phyloP scores from a whole-genome alignment of 2,797 vertebrate genomes.

The Falco naumanni region DNA sequence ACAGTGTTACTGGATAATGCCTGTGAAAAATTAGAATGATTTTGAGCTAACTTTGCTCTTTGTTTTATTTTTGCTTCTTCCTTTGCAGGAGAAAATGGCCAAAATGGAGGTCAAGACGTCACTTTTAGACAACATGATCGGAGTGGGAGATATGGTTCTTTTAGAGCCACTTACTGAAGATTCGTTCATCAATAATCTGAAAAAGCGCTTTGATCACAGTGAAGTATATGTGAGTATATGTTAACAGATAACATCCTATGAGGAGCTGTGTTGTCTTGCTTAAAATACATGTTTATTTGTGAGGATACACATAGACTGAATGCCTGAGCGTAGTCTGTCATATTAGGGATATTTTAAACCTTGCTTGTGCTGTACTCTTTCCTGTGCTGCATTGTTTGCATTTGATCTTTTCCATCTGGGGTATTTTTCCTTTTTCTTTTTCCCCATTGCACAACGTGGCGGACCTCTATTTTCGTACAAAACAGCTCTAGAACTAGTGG shows the following conservation, averaged over 20 bases:
- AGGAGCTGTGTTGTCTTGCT: not conserved
- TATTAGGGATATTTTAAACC: not conserved
- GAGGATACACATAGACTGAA: not conserved
- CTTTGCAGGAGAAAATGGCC: conserved; percentile 79
- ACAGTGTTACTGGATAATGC: not conserved
- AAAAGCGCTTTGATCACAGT: conserved; percentile 92
- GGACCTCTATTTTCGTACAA: not conserved
- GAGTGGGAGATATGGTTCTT: conserved; percentile 98
- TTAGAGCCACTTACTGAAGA: conserved; percentile 93
- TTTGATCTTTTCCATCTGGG: not conserved
- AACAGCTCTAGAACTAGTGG: not conserved
- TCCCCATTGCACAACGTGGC: rapidly evolving
- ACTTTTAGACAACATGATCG: conserved; percentile 98
- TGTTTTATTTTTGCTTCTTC: not conserved
- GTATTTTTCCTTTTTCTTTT: not conserved
- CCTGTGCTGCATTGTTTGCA: not conserved
- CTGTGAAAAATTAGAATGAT: not conserved
- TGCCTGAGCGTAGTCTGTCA: not conserved
- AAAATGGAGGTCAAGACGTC: conserved; percentile 98
- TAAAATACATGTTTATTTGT: not conserved
- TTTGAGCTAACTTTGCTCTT: not conserved
- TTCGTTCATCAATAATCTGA: conserved; percentile 91
- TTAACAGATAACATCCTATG: not conserved
- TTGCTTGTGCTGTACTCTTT: not conserved
- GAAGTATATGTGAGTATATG: conserved; percentile 93